Evolutionary conservation across 2,113 vertebrate species (phyloP).

Genomic region (Lichenostomus cassidix): DNA sequence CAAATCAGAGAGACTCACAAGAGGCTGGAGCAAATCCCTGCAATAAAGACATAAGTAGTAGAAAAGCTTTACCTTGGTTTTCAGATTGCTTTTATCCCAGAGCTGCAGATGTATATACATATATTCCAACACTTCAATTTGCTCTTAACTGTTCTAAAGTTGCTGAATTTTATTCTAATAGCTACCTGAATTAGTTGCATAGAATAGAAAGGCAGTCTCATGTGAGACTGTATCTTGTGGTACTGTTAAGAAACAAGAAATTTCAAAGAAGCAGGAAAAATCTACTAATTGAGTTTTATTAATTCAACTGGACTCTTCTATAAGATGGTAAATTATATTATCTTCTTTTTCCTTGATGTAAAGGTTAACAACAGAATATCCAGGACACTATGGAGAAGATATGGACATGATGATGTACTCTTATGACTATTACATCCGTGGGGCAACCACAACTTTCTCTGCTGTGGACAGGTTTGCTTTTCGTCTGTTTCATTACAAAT

Average conservation of each 20-base stretch:
- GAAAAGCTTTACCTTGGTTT: not conserved
- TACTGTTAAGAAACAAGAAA: not conserved
- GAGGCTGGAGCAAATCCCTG: not conserved
- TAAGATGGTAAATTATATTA: not conserved
- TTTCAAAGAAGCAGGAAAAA: not conserved
- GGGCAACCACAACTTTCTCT: conserved; percentile 93
- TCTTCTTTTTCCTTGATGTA: not conserved
- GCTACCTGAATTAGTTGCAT: not conserved
- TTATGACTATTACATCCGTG: conserved; percentile 92
- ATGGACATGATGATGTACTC: conserved; percentile 88
- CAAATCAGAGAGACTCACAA: not conserved
- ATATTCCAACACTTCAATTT: not conserved
- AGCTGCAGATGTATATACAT: not conserved
- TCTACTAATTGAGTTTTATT: not conserved
- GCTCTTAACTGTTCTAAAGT: not conserved
- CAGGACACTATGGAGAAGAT: conserved; percentile 87
- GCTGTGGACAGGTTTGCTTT: conserved; percentile 87
- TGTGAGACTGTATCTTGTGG: not conserved
- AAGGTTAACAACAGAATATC: conserved; percentile 90
- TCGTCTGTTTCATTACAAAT: not conserved
- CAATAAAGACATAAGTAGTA: not conserved
- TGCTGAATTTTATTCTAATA: not conserved
- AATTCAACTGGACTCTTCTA: not conserved
- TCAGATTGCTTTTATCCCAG: not conserved
- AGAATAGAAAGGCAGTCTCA: not conserved